These are phyloP conservation scores for Equus quagga DNA, from an alignment of 2,113 vertebrate genomes.

Conservation along the genomic window DNA sequence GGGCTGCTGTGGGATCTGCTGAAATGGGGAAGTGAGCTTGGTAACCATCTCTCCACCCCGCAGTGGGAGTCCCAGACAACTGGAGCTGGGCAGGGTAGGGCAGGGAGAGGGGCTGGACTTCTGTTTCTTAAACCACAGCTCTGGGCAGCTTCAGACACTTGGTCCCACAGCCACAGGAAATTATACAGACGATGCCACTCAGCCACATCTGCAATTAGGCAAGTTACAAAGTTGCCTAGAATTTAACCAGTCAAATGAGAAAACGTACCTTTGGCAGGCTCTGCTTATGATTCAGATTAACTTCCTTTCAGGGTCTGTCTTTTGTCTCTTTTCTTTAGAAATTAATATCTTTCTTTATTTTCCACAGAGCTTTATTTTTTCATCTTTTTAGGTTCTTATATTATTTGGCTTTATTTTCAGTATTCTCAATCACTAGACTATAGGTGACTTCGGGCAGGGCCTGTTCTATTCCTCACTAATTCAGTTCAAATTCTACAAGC, in stretches of 20 bases:
- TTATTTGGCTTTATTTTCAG: not conserved
- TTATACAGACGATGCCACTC: not conserved
- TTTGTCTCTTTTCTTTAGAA: not conserved
- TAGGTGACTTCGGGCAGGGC: not conserved
- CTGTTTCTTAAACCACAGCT: not conserved
- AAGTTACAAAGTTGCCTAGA: not conserved
- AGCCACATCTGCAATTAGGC: not conserved
- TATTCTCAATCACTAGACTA: not conserved
- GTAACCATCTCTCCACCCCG: not conserved
- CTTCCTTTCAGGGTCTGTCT: not conserved
- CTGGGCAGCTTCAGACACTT: not conserved
- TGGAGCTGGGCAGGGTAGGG: not conserved
- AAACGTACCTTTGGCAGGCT: not conserved
- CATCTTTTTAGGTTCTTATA: not conserved
- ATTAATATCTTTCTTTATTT: not conserved
- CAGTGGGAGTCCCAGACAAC: not conserved
- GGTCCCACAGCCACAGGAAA: not conserved
- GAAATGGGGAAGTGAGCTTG: conserved; percentile 16
- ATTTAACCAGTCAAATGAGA: not conserved
- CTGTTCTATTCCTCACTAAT: not conserved
- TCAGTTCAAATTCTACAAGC: not conserved
- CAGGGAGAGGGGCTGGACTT: not conserved
- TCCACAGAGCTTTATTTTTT: not conserved
- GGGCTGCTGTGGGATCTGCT: not conserved
- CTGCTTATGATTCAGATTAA: not conserved